Base-by-base conservation (phyloP, 2,888 invertebrate genomes). In the Diarsia rubi region DNA sequence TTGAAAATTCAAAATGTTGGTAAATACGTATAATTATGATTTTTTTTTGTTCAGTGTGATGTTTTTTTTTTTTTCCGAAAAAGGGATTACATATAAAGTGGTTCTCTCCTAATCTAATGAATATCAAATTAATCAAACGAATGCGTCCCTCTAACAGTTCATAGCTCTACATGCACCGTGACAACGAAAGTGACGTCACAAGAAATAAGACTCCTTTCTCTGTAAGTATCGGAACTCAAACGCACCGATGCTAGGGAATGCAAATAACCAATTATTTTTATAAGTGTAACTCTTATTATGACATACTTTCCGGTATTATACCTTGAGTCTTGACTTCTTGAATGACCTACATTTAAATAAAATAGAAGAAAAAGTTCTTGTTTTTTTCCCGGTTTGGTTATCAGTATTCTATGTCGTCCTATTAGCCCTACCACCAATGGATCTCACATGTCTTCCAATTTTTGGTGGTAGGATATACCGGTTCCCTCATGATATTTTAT, bases 191-290 rank as follows among this genome's bases (percentile, higher is more conserved):
- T 91, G 90, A 92, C 92, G 91, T 91, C 90, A 92, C 85, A 37
- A 75, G 84, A 84, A 83, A 86, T 88, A 82, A 89, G 87, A 90
- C 85, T 85, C 91, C 91, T 91, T 91, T 91, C 91, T 91, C 91
- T 88, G 84, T 88, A 5, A 6, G 37, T 37, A 89, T 89, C 76
- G 84, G 88, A 88, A 86, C 87, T 88, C 86, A 86, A 87, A 85
- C 87, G 89, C 86, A 88, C 84, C 75, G 78, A 75, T 72, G 77
- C 70, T 66, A n/a, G 73, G 73, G 83, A 84, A 79, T 84, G 82
- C 82, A 77, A 81, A 63, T 31, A 69, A 67, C 78, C 81, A 68
- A 76, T 84, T 83, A 70, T 73, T 76, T 31, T 75, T 62, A 42
- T 76, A 37, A 37, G 37, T 54, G 54, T 72, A 72, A 54, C 77